Conservation (phyloP, 1,140 invertebrate genomes). For the Geopemphigus sp. region DNA sequence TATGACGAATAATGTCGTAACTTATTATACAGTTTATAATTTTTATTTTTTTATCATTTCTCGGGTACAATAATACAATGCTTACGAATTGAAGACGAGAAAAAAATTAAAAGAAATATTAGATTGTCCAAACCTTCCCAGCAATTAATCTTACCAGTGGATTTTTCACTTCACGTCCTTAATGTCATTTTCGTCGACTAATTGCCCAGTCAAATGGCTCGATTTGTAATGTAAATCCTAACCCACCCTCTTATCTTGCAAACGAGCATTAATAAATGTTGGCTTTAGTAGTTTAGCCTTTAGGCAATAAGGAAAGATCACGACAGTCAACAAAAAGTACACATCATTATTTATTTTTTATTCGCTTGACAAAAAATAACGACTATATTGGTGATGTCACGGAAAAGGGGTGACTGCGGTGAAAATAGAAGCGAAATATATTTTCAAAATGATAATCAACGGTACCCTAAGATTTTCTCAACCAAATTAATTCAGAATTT, state of each 20-base stretch:
- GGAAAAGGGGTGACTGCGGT: not conserved
- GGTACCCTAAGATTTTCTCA: not conserved
- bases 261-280: slow-evolving; percentile 40
- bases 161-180: slow-evolving; percentile 33
- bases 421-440: not conserved
- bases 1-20: no score
- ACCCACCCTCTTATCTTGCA: not conserved
- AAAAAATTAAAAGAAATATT: slow-evolving; percentile 27
- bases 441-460: slow-evolving; percentile 27
- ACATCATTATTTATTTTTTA: slow-evolving; percentile 42
- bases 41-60: not conserved
- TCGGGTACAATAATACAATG: not conserved
- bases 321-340: slow-evolving; percentile 41
- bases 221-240: slow-evolving; percentile 44
- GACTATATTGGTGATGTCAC: not conserved
- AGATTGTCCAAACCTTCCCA: slow-evolving; percentile 25
- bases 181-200: slow-evolving; percentile 44
- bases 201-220: slow-evolving; percentile 43
- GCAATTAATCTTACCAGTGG: slow-evolving; percentile 27
- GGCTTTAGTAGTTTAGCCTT: not conserved
- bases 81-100: not conserved
- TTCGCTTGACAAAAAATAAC: slow-evolving; percentile 36
- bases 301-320: slow-evolving; percentile 20
- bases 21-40: no score
- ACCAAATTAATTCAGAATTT: not conserved